These are phyloP conservation scores for Stictocephala bisonia DNA, from an alignment of 2,888 invertebrate species.

Conservation along the genomic window DNA sequence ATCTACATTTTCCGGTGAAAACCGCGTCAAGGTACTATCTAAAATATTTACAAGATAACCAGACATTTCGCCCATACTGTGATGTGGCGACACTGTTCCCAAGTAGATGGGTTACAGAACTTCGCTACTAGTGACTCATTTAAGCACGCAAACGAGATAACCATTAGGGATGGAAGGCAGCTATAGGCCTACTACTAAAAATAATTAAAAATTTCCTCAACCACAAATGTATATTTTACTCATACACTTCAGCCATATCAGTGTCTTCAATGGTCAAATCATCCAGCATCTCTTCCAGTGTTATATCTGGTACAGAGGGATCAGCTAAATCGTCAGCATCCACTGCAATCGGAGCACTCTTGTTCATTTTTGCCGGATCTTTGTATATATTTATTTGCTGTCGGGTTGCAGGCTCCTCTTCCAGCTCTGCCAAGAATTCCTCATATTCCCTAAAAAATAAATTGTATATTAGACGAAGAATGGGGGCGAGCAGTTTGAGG, in stretches of 20 bases:
- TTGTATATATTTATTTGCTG: slow-evolving; percentile 95
- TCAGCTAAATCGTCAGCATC: slow-evolving; percentile 72
- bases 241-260: slow-evolving; percentile 64
- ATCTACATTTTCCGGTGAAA: too few relatives aligned
- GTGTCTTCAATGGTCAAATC: slow-evolving; percentile 86
- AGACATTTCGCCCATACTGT: too few relatives aligned
- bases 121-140: too few relatives aligned
- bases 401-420: slow-evolving; percentile 91
- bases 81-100: too few relatives aligned
- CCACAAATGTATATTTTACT: slow-evolving; percentile 17
- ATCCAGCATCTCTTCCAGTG: slow-evolving; percentile 93
- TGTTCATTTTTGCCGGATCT: slow-evolving; percentile 66
- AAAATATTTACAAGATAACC: too few relatives aligned
- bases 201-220: too few relatives aligned
- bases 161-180: neutral
- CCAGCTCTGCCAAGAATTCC: slow-evolving; percentile 96
- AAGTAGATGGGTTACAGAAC: too few relatives aligned
- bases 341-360: slow-evolving; percentile 66
- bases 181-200: slow-evolving; percentile 18
- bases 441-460: slow-evolving; percentile 80
- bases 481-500: too few relatives aligned
- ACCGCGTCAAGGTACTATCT: too few relatives aligned
- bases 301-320: slow-evolving; percentile 78
- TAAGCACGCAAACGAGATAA: too few relatives aligned
- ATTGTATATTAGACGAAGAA: slow-evolving; percentile 21